phyloP scores from a whole-genome alignment of 1,140 invertebrate genomes.

The Drusus annulatus region DNA sequence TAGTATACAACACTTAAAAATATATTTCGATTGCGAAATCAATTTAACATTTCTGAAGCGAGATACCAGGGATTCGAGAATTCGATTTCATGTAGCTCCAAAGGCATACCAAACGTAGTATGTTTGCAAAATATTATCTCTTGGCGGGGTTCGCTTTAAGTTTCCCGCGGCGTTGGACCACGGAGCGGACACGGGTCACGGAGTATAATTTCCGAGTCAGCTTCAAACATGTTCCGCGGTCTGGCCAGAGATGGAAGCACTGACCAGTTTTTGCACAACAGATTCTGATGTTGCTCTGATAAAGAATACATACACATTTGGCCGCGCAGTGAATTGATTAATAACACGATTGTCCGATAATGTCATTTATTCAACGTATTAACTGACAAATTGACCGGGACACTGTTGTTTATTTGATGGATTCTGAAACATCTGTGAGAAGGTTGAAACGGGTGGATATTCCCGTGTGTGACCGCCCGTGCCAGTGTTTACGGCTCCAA shows the following conservation, averaged over 20 bases:
- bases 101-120: neutral
- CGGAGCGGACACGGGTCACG: no score
- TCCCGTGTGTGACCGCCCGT: neutral
- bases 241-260: conserved; percentile 43
- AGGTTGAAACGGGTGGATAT: neutral
- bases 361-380: conserved; percentile 28
- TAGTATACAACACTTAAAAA: no score
- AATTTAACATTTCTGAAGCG: neutral
- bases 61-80: neutral
- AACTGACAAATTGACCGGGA: neutral
- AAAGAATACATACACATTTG: conserved; percentile 49
- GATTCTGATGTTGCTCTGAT: conserved; percentile 57
- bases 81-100: no score
- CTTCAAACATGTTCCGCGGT: neutral
- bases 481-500: conserved; percentile 28
- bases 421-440: neutral
- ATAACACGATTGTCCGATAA: conserved; percentile 41
- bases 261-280: conserved; percentile 46
- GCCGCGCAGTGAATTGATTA: conserved; percentile 46
- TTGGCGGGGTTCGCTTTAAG: neutral
- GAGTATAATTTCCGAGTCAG: no score
- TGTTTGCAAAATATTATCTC: neutral
- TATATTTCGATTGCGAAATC: no score
- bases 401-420: conserved; percentile 19
- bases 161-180: neutral